phyloP scores from a whole-genome alignment of 2,888 invertebrate genomes.

The Cephus rjabovi region DNA sequence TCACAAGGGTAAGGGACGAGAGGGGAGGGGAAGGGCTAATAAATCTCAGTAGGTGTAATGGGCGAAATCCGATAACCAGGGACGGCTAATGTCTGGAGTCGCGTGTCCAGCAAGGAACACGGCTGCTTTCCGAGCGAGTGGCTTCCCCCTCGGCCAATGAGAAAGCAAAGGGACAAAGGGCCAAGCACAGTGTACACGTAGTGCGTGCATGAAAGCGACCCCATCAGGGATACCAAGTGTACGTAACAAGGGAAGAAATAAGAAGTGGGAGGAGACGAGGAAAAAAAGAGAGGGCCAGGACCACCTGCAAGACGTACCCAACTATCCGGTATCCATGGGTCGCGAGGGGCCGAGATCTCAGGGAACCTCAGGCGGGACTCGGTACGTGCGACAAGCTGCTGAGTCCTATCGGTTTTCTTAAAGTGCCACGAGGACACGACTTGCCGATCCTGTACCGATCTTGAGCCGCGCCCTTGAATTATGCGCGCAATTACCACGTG shows the following conservation, averaged over 20 bases:
- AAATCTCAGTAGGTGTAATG: constrained; percentile 48
- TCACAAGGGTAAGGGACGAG: constrained; percentile 5
- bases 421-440: constrained; percentile 40
- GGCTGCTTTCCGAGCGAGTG: neutral
- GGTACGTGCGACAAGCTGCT: constrained; percentile 37
- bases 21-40: constrained; percentile 36
- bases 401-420: constrained; percentile 52
- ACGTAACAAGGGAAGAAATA: neutral
- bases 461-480: constrained; percentile 57
- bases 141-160: neutral
- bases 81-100: constrained; percentile 30
- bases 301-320: constrained; percentile 3
- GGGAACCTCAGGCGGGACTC: neutral
- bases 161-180: neutral
- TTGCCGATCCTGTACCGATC: neutral
- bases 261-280: neutral
- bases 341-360: neutral
- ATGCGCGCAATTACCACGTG: constrained; percentile 55
- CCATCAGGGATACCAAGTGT: neutral
- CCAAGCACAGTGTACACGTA: neutral
- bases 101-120: constrained; percentile 34
- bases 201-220: neutral
- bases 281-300: neutral
- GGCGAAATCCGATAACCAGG: constrained; percentile 48
- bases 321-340: neutral